A percentile compares a stretch with the other conserved stretches of the same genome.
phyloP scores from a whole-genome alignment of 2,888 invertebrate genomes.

The Minunthozetes semirufus region DNA sequence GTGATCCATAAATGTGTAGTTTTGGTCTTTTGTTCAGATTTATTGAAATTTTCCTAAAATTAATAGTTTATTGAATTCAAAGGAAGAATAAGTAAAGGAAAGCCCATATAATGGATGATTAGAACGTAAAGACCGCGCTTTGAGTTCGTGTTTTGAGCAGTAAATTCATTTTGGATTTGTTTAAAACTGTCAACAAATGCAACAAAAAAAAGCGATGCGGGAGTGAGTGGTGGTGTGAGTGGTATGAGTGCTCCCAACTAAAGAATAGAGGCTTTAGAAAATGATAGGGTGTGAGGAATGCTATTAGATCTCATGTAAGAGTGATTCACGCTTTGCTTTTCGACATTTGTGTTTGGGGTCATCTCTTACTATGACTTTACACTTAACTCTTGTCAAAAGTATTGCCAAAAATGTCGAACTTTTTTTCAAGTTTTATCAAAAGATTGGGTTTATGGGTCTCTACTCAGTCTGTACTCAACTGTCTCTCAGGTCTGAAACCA shows the following conservation, averaged over 20 bases:
- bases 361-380: neutral
- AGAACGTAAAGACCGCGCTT: neutral
- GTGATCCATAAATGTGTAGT: no score
- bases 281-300: slow-evolving; percentile 18
- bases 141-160: neutral
- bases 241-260: neutral
- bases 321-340: slow-evolving; percentile 14
- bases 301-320: slow-evolving; percentile 6
- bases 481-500: neutral
- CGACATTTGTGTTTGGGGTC: slow-evolving; percentile 5
- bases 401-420: neutral
- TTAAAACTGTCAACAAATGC: slow-evolving; percentile 24
- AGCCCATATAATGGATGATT: slow-evolving; percentile 3
- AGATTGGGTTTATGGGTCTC: neutral
- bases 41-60: no score
- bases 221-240: no score
- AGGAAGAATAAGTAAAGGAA: slow-evolving; percentile 8
- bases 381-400: neutral
- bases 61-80: no score
- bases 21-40: no score
- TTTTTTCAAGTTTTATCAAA: neutral
- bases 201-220: slow-evolving; percentile 12
- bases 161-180: neutral
- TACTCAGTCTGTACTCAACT: no score
- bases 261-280: slow-evolving; percentile 8